Evolutionary conservation across 2,888 invertebrate species (phyloP), one percentile per base, ranked within the genome.

Genomic region (Sacculina carcini): DNA sequence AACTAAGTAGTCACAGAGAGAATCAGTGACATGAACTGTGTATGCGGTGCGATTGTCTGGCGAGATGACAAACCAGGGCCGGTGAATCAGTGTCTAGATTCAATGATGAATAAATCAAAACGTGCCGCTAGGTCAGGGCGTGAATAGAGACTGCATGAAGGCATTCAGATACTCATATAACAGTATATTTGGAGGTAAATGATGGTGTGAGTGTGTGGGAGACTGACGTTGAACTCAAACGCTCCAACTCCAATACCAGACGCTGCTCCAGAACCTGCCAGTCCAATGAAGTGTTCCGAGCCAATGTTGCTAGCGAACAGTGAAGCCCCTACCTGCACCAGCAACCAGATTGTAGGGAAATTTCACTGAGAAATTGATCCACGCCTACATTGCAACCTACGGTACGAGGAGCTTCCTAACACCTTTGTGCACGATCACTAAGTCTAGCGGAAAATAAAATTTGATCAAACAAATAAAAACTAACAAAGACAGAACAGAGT

Each of bases 211-310:
- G 5, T 21, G 21, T n/a, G 9, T 19, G 5, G 31, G 24, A 21
- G 3, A 47, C 63, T 62, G 58, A 67, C 67, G 56, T 67, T 69
- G 49, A 69, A 61, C 58, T 69, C 69, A 62, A 68, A 69, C 6
- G 68, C 67, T 2, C 67, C 69, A 12, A 69, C 68, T 28, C 66
- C 65, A 51, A 69, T 66, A 5, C 69, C 69, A 28, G 62, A 59
- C 3, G 67, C 66, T 2, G 68, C 67, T 7, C 67, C 68, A 2
- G 67, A 67, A 6, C 68, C 67, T 1, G 67, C 65, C 29, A 67
- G 58, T 14, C 67, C 67, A 46, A 67, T 66, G 58, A 67, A 67
- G 57, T 67, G 67, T 52, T 67, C 67, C 24, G 66, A 66, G n/a
- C 67, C 67, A 47, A 67, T 67, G 59, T 67, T 67, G 52, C 65